Evolutionary conservation across 2,888 invertebrate species (phyloP).

Genomic region (Embidobia sp.): DNA sequence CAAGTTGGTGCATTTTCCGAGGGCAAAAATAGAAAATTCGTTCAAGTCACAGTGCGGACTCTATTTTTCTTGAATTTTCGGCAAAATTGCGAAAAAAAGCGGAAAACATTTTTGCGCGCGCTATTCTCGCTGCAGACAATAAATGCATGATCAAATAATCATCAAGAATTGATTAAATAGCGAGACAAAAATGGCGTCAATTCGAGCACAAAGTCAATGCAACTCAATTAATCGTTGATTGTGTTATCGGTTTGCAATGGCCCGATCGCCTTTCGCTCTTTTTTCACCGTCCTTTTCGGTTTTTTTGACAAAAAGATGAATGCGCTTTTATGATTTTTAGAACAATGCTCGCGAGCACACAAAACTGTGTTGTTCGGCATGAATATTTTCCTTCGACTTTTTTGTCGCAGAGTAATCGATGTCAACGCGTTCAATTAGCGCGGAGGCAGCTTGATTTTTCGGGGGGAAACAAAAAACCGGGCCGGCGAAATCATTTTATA

Average conservation of each 20-base stretch:
- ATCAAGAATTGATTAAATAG: constrained; percentile 50
- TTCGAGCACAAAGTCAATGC: constrained; percentile 40
- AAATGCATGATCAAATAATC: constrained; percentile 39
- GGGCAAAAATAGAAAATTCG: too few species aligned
- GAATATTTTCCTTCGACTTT: constrained; percentile 45
- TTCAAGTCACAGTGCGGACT: too few species aligned
- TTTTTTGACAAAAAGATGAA: constrained; percentile 22
- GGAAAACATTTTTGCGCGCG: neutral
- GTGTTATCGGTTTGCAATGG: constrained; percentile 46
- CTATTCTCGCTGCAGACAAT: neutral
- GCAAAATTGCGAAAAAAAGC: too few species aligned
- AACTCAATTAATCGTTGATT: constrained; percentile 49
- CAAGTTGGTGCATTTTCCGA: too few species aligned
- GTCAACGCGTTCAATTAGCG: constrained; percentile 51
- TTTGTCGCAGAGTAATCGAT: constrained; percentile 42
- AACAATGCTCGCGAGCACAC: constrained; percentile 54
- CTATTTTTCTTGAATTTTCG: too few species aligned
- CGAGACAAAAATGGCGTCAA: constrained; percentile 51
- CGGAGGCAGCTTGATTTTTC: neutral
- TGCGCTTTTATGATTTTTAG: constrained; percentile 56
- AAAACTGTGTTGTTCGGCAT: constrained; percentile 38
- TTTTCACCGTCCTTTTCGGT: constrained; percentile 3
- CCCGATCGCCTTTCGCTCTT: neutral
- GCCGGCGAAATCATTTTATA: constrained; percentile 25
- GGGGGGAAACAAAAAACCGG: constrained; percentile 16